These are phyloP conservation scores for Morus bassanus DNA, from an alignment of 2,797 vertebrate species.

Conservation along the genomic window DNA sequence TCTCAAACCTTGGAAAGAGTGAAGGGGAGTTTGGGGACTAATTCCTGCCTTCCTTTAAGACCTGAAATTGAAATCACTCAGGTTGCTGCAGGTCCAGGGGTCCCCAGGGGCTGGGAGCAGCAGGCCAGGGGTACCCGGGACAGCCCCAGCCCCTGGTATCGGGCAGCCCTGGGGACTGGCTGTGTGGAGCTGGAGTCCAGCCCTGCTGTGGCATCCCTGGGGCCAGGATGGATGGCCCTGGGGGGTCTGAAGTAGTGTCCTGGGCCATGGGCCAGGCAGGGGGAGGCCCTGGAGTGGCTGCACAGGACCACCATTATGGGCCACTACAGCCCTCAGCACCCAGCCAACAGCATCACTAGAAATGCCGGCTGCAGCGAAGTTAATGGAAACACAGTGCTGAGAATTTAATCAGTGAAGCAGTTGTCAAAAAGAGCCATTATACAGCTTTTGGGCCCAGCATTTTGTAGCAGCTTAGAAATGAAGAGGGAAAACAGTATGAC, in stretches of 20 bases:
- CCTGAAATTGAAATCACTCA: not conserved
- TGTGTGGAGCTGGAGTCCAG: not conserved
- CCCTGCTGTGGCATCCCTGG: fast-evolving
- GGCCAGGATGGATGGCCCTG: not conserved
- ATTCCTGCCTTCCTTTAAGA: not conserved
- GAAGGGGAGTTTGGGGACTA: not conserved
- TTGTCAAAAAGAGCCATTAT: not conserved
- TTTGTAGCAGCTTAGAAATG: fast-evolving
- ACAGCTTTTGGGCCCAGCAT: not conserved
- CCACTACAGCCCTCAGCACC: not conserved
- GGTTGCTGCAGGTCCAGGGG: fast-evolving
- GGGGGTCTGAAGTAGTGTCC: not conserved
- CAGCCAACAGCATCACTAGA: not conserved
- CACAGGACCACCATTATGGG: not conserved
- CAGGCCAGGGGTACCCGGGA: not conserved
- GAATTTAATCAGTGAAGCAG: not conserved
- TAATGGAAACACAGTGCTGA: not conserved
- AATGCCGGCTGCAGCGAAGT: fast-evolving
- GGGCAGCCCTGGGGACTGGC: not conserved
- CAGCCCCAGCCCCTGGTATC: fast-evolving
- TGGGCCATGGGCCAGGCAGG: not conserved
- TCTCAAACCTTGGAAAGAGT: not conserved
- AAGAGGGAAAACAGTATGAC: not conserved
- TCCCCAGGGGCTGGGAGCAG: not conserved
- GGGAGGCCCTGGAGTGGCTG: not conserved